A percentile compares a stretch with the other conserved stretches of the same genome.
Evolutionary conservation across 2,797 vertebrate species (phyloP).

Genomic region (Hylomyscus alleni): DNA sequence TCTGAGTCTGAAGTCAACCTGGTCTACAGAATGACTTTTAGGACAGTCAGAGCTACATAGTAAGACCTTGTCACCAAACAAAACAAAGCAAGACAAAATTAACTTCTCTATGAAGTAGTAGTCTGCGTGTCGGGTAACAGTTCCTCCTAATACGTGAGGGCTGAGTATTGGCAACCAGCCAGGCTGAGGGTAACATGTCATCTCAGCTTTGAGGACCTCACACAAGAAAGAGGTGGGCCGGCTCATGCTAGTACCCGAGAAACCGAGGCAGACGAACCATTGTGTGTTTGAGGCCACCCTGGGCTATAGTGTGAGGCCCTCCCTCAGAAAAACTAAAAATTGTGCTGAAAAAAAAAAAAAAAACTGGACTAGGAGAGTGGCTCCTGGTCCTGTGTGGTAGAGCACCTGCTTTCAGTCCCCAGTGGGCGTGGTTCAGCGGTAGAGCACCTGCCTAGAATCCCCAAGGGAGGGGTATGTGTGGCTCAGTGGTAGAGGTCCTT

Average conservation of each 20-base stretch:
- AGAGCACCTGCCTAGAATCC: too few species aligned
- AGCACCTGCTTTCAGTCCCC: neutral
- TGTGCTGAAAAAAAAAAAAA: neutral
- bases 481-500: too few species aligned
- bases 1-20: too few species aligned
- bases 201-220: neutral
- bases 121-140: too few species aligned
- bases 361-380: neutral
- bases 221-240: neutral
- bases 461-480: too few species aligned
- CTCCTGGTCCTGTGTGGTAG: neutral
- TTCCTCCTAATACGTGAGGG: neutral
- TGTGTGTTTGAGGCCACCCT: neutral
- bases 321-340: neutral
- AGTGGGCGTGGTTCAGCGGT: too few species aligned
- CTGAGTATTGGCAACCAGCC: neutral
- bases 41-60: neutral
- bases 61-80: neutral
- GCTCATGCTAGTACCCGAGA: neutral
- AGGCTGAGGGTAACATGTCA: neutral
- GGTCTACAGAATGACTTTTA: too few species aligned
- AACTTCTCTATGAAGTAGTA: too few species aligned
- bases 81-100: too few species aligned
- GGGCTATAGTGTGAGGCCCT: neutral
- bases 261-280: neutral